Evolutionary conservation across 2,113 vertebrate species (phyloP), one percentile per base, ranked within the genome.

Genomic region (Myotis davidii): DNA sequence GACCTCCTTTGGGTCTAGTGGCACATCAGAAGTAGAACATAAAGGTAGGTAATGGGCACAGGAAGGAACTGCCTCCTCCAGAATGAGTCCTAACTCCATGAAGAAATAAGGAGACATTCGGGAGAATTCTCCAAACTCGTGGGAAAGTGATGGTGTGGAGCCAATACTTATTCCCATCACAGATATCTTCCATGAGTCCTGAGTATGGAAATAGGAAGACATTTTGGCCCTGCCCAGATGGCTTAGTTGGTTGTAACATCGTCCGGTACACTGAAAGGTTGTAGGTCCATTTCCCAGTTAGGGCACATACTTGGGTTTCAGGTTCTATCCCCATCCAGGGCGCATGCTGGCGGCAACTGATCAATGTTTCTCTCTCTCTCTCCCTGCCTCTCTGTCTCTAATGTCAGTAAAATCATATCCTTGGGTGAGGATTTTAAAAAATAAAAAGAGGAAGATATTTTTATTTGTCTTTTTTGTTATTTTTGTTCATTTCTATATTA

Each of bases 401-500:
- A 65, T 14, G 14, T 32, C 12, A 65, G 13, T 65, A 16, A 65
- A 65, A 32, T 32, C 61, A 65, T 65, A 65, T 65, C 13, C 29
- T 65, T 14, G 13, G 61, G 61, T 65, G 61, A 65, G 61, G 27
- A 61, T 61, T 61, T 61, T 61, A 64, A 64, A 64, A 61, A 64
- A 17, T 0, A 14, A 64, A 64, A 64, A 64, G 4, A 64, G 61
- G 27, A 32, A 64, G 61, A 64, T 29, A 56, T 32, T 34, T 79
- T 56, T 42, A 8, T 70, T 69, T 67, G 11, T 69, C 59, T 59
- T n/a, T 2, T 9, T 65, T 74, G 20, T 14, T 39, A 10, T 42
- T 79, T 45, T 92, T 81, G 48, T 61, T 85, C 13, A 81, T 65
- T 88, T 94, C 50, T 89, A 3, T 74, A 70, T 81, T 88, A 21